Conservation (phyloP, 2,797 vertebrate species). For the Ispidina picta region DNA sequence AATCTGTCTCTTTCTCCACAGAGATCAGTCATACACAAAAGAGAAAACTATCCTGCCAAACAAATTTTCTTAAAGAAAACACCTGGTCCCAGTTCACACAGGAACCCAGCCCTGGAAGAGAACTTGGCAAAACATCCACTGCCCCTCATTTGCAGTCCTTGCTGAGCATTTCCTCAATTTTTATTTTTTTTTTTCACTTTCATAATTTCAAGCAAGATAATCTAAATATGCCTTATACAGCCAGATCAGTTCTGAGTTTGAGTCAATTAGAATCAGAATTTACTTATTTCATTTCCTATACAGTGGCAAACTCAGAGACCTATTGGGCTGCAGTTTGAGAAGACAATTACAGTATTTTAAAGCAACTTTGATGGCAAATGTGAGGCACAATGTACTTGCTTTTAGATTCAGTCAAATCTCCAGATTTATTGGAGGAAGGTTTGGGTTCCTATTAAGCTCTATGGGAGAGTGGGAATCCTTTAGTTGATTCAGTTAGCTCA, state of each 20-base stretch:
- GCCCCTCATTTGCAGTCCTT: background rate
- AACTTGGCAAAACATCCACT: background rate
- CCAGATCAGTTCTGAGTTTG: background rate
- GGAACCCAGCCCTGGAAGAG: background rate
- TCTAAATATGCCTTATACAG: background rate
- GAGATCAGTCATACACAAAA: background rate
- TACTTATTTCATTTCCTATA: background rate
- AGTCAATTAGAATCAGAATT: background rate
- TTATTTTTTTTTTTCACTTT: background rate
- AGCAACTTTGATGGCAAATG: background rate
- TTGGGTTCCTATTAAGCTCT: background rate
- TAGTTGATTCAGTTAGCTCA: background rate
- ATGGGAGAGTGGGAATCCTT: background rate
- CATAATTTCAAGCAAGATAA: background rate
- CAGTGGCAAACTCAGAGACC: background rate
- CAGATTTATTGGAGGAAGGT: background rate
- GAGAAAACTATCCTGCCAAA: background rate
- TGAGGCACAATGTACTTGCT: background rate
- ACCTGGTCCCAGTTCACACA: fast-evolving
- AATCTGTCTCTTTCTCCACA: background rate
- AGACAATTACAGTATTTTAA: background rate
- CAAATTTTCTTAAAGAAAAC: background rate
- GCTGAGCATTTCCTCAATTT: background rate
- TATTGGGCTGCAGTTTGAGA: background rate
- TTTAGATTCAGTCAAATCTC: background rate